Evolutionary conservation across 2,113 vertebrate species (phyloP).

Genomic region (Pavo muticus): DNA sequence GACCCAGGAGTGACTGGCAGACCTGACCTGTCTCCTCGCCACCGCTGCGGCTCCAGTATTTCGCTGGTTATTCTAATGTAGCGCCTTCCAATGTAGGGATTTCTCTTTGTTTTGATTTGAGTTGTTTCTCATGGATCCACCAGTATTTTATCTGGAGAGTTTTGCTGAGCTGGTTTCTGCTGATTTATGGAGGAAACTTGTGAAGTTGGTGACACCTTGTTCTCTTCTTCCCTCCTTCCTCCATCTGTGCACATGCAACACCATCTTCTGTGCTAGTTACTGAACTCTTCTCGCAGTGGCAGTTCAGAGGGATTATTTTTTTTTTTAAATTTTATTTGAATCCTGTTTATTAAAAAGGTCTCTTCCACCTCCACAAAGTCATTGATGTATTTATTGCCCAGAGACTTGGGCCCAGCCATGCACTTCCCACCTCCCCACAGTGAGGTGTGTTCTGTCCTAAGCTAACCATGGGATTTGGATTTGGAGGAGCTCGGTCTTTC

Average conservation of each 20-base stretch:
- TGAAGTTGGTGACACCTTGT: conserved; percentile 78
- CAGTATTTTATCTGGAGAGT: conserved; percentile 81
- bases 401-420: background rate
- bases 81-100: conserved; percentile 72
- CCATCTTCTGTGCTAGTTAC: conserved; percentile 72
- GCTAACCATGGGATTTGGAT: background rate
- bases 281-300: conserved; percentile 74
- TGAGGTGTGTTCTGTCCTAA: background rate
- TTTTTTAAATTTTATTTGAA: conserved; percentile 69
- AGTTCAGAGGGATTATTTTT: conserved; percentile 59
- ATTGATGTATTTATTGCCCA: conserved; percentile 68
- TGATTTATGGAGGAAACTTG: conserved; percentile 79
- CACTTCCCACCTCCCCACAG: background rate
- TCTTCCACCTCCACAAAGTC: conserved; percentile 75
- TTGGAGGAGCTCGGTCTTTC: background rate
- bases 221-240: conserved; percentile 77
- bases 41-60: conserved; percentile 60
- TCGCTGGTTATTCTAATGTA: conserved; percentile 74
- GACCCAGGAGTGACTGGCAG: conserved; percentile 55
- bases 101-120: conserved; percentile 69
- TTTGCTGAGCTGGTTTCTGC: conserved; percentile 84
- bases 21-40: conserved; percentile 17
- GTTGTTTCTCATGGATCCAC: conserved; percentile 79
- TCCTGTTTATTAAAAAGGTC: conserved; percentile 78
- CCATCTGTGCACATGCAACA: conserved; percentile 67